phyloP scores from a whole-genome alignment of 2,888 invertebrate species.

The Drosophila subsilvestris region DNA sequence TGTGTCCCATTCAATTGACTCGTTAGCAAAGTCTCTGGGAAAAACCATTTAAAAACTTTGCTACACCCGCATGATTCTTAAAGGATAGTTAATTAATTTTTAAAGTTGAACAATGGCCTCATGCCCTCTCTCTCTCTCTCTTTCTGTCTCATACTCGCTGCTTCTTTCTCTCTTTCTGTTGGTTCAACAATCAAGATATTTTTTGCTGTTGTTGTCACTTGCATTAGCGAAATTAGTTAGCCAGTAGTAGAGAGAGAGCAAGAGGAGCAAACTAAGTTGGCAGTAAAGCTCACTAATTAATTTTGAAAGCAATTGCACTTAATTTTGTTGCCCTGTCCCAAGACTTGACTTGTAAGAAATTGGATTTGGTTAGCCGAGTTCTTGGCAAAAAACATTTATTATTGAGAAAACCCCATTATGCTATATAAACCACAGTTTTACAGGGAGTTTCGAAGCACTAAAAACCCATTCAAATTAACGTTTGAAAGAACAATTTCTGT shows the following conservation, averaged over 20 bases:
- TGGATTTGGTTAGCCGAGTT: slow-evolving; percentile 24
- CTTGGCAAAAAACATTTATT: too few relatives aligned
- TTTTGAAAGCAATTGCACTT: slow-evolving; percentile 62
- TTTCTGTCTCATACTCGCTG: slow-evolving; percentile 2
- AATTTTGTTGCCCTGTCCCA: slow-evolving; percentile 41
- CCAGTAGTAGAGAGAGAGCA: background rate
- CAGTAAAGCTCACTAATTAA: slow-evolving; percentile 68
- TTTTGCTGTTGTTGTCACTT: slow-evolving; percentile 60
- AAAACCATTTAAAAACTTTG: slow-evolving; percentile 59
- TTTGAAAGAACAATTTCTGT: background rate
- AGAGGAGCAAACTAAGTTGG: slow-evolving; percentile 12
- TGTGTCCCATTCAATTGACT: slow-evolving; percentile 33
- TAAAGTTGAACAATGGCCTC: slow-evolving; percentile 65
- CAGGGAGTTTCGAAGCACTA: background rate
- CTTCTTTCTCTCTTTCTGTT: slow-evolving; percentile 3
- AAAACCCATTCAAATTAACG: slow-evolving; percentile 11
- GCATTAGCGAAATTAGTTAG: slow-evolving; percentile 74
- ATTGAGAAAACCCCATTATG: too few relatives aligned
- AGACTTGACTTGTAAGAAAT: slow-evolving; percentile 25
- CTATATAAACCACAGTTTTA: background rate
- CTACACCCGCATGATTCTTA: slow-evolving; percentile 46
- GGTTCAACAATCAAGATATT: slow-evolving; percentile 59
- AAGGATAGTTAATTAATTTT: slow-evolving; percentile 79
- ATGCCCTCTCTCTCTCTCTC: background rate
- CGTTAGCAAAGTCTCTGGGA: slow-evolving; percentile 45